Evolutionary conservation across 2,797 vertebrate species (phyloP).

Genomic region (Parauchenoglanis punctatus): DNA sequence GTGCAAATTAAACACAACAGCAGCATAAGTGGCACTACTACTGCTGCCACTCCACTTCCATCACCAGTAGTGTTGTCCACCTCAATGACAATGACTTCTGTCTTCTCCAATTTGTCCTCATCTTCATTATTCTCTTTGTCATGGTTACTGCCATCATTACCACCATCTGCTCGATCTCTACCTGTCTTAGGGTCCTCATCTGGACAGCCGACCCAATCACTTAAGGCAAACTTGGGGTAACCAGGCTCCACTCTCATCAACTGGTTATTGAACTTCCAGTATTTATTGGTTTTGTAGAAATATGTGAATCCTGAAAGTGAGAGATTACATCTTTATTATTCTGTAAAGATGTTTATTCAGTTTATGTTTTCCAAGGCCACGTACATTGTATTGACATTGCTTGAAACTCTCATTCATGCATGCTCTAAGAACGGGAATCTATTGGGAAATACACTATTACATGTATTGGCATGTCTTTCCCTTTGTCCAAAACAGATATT

Average conservation of each 20-base stretch:
- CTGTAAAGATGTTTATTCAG: neutral
- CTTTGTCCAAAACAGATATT: neutral
- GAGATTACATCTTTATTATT: neutral
- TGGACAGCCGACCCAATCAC: slow-evolving; percentile 88
- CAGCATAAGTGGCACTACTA: slow-evolving; percentile 82
- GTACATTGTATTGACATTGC: neutral
- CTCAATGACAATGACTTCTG: slow-evolving; percentile 76
- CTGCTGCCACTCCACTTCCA: slow-evolving; percentile 70
- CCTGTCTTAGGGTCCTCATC: slow-evolving; percentile 79
- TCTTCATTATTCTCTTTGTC: slow-evolving; percentile 43
- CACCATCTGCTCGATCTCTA: slow-evolving; percentile 63
- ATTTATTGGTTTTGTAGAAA: slow-evolving; percentile 92
- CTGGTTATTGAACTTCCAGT: slow-evolving; percentile 94
- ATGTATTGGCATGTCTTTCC: neutral
- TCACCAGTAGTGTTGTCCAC: slow-evolving; percentile 67
- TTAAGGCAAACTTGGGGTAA: slow-evolving; percentile 86
- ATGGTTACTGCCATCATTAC: slow-evolving; percentile 11
- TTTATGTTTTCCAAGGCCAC: neutral
- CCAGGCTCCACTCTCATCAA: slow-evolving; percentile 86
- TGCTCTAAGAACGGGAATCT: neutral
- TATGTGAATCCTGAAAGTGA: slow-evolving; percentile 82
- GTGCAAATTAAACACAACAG: slow-evolving; percentile 82
- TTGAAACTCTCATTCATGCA: neutral
- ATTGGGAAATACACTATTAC: too few species aligned
- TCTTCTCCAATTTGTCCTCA: slow-evolving; percentile 60